Evolutionary conservation across 2,797 vertebrate species (phyloP), one percentile per base, ranked within the genome.

Genomic region (Brotula barbata): DNA sequence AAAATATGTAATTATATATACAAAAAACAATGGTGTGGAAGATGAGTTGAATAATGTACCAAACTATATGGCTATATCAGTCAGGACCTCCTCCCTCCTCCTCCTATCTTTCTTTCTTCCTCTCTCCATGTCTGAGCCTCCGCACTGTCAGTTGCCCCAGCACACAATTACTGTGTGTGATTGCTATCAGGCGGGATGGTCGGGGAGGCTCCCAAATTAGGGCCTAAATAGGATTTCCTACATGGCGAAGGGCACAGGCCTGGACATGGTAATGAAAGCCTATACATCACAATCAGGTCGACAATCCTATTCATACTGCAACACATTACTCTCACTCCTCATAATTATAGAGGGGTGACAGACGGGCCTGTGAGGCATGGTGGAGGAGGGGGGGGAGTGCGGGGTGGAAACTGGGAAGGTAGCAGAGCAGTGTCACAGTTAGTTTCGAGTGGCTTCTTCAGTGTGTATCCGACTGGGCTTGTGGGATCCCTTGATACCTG

Each of bases 201-300:
- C 76, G 93, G 93, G 95, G 94, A 95, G 95, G 92, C 94, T 95
- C 95, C 95, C 94, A 96, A 97, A 97, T 98, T 96, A 96, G 92
- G 94, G 95, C 85, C 96, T 97, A 96, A 98, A 98, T 97, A 96
- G 95, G 95, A 97, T 98, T 91, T 98, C 96, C 94, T 96, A 95
- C 94, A 95, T 91, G 92, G 94, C 92, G 93, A 92, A 92, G 92
- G 93, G 92, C 92, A 94, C 90, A 93, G 93, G 92, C 93, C 93
- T 92, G 93, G 93, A 94, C 93, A 94, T 93, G 91, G 94, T 97
- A 98, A 97, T 98, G 96, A 97, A 97, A 98, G 95, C 94, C 95
- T 93, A 98, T 97, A 97, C 93, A 97, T 98, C 96, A 98, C 96
- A 94, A 98, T 98, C 96, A 98, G 92, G 78, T 82, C 87, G 91